These are phyloP conservation scores for Cnemophilus loriae DNA, from an alignment of 2,113 vertebrate genomes.

Conservation along the genomic window DNA sequence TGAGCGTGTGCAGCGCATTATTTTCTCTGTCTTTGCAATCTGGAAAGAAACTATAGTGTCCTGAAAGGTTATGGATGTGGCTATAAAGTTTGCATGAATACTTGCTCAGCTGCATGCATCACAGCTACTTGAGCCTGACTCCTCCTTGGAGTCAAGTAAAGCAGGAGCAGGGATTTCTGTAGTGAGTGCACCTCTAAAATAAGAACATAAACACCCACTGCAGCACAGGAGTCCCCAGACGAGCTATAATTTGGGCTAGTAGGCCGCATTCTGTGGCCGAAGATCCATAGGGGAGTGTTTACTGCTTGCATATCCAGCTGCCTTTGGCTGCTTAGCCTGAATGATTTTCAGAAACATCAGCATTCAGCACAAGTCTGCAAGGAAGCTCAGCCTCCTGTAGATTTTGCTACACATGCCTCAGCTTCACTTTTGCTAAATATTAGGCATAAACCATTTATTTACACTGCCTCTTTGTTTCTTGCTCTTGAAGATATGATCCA, in stretches of 20 bases:
- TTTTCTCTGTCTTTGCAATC: not conserved
- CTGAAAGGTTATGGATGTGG: slow-evolving; percentile 20
- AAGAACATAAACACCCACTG: not conserved
- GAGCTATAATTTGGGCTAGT: not conserved
- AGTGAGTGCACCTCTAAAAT: not conserved
- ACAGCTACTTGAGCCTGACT: not conserved
- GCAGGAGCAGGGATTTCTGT: not conserved
- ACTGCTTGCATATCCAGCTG: not conserved
- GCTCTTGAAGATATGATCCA: not conserved
- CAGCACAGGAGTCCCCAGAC: not conserved
- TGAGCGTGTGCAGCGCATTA: not conserved
- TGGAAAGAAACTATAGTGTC: not conserved
- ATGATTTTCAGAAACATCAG: not conserved
- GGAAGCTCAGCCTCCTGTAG: not conserved
- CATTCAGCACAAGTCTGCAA: not conserved
- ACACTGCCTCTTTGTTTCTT: not conserved
- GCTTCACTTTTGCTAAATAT: not conserved
- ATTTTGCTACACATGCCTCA: not conserved
- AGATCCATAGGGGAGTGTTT: not conserved
- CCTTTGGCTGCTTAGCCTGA: not conserved
- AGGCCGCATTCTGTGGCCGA: not conserved
- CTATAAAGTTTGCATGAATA: not conserved
- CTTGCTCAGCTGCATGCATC: not conserved
- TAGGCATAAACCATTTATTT: not conserved
- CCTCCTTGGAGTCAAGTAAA: not conserved